These are phyloP conservation scores for Tringa solitaria DNA, from an alignment of 2,113 vertebrate species.

Conservation along the genomic window DNA sequence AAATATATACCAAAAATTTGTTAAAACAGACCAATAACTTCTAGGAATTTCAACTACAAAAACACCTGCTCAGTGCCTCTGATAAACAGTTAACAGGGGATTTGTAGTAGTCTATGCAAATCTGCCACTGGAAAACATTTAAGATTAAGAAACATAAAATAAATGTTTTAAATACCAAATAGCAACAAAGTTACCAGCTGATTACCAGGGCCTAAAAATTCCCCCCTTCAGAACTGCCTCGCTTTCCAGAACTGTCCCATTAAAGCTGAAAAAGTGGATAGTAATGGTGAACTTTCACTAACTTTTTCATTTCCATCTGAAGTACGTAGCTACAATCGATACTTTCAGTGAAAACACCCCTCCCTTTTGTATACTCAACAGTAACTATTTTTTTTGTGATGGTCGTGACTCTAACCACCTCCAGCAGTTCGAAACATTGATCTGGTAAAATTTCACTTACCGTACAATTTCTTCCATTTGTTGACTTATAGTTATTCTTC, in stretches of 20 bases:
- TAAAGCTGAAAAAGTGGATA: neutral
- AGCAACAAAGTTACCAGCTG: neutral
- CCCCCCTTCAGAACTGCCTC: accelerated
- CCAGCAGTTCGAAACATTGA: neutral
- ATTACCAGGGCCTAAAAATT: neutral
- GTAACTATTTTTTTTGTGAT: neutral
- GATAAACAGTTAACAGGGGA: neutral
- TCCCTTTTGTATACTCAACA: neutral
- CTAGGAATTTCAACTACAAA: neutral
- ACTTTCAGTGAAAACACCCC: neutral
- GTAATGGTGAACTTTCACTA: neutral
- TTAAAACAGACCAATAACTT: neutral
- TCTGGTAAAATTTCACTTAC: constrained; percentile 69
- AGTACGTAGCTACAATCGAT: neutral
- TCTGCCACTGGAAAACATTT: neutral
- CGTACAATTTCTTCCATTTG: constrained; percentile 92
- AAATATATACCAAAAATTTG: neutral
- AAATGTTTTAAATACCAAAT: neutral
- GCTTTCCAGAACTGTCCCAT: neutral
- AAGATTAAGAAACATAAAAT: no score
- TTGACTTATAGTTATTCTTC: constrained; percentile 89
- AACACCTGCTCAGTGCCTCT: neutral
- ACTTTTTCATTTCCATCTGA: neutral
- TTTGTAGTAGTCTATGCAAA: neutral
- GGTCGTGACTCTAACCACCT: neutral